Evolutionary conservation across 2,113 vertebrate species (phyloP).

Genomic region (human): DNA sequence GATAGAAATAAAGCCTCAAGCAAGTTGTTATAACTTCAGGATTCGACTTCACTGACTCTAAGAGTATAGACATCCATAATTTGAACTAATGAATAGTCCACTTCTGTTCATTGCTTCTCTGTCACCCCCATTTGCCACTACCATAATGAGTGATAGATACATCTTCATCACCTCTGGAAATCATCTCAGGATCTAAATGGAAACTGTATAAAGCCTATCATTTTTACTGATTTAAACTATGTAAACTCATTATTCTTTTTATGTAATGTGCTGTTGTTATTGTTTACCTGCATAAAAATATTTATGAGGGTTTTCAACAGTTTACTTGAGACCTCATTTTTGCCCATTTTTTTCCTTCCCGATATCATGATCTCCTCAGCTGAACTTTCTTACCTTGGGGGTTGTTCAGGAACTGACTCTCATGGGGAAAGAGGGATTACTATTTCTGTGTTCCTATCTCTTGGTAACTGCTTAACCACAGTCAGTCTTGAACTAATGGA

Average conservation of each 20-base stretch:
- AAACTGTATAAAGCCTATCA: neutral
- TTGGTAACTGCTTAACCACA: neutral
- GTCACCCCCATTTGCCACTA: neutral
- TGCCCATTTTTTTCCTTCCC: neutral
- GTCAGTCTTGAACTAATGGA: neutral
- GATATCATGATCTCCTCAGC: conserved; percentile 38
- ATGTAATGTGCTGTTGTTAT: conserved; percentile 4
- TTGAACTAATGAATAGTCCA: neutral
- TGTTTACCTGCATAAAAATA: conserved; percentile 7
- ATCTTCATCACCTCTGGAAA: conserved; percentile 11
- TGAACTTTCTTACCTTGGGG: neutral
- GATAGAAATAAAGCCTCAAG: neutral
- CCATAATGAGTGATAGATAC: neutral
- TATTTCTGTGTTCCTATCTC: neutral
- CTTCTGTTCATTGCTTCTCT: neutral
- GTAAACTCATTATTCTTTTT: conserved; percentile 27
- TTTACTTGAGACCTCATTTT: conserved; percentile 9
- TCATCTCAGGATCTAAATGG: neutral
- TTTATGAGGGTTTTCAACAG: conserved; percentile 18
- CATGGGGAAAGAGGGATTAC: neutral
- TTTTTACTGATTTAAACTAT: conserved; percentile 17
- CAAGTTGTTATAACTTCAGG: conserved; percentile 6
- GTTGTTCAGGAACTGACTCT: neutral
- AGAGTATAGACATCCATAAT: neutral
- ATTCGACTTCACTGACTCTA: neutral